Conservation (phyloP, 2,113 vertebrate species). For the Eidolon helvum region DNA sequence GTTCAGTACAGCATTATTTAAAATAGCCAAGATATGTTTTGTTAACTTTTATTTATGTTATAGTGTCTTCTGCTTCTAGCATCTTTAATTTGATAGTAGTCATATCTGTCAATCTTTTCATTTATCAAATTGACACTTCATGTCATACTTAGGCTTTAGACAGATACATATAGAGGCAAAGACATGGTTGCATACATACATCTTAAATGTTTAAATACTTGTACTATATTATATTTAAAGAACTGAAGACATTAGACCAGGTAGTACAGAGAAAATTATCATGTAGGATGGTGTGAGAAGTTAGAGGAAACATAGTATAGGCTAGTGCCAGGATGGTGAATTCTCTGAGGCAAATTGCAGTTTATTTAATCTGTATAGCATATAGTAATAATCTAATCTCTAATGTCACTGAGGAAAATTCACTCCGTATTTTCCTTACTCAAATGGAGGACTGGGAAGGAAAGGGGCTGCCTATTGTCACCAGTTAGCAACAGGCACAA, state of each 20-base stretch:
- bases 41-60: background rate
- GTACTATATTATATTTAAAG: constrained; percentile 1
- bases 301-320: background rate
- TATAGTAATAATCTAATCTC: background rate
- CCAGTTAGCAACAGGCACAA: background rate
- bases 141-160: background rate
- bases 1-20: background rate
- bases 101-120: background rate
- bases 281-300: background rate
- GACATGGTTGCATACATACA: background rate
- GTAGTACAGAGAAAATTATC: background rate
- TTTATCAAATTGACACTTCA: background rate
- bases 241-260: background rate
- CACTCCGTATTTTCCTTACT: background rate
- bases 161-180: background rate
- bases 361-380: background rate
- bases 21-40: background rate
- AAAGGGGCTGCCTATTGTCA: background rate
- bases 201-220: background rate
- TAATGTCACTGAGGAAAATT: background rate
- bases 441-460: background rate
- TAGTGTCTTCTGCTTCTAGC: background rate
- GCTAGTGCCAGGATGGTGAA: background rate
- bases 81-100: background rate
- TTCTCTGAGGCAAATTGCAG: background rate